Evolutionary conservation across 2,888 invertebrate genomes (phyloP).

Genomic region (Netelia inedita): DNA sequence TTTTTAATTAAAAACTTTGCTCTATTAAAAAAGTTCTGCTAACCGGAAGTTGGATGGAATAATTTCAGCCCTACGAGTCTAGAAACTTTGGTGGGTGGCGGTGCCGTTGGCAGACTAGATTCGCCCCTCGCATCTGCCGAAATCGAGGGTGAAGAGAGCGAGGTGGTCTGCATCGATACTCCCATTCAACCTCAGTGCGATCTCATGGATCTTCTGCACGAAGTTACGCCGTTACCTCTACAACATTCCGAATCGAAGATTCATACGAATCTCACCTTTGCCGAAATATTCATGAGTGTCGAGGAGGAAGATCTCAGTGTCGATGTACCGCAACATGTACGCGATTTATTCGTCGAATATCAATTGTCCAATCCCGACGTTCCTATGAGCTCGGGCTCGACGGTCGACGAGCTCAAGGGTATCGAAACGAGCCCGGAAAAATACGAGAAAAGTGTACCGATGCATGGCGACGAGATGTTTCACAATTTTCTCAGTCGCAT

Average conservation of each 20-base stretch:
- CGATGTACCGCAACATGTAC: conserved; percentile 87
- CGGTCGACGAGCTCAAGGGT: conserved; percentile 77
- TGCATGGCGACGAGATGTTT: conserved; percentile 94
- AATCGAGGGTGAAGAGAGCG: conserved; percentile 93
- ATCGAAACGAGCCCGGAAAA: conserved; percentile 87
- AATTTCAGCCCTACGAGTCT: conserved; percentile 81
- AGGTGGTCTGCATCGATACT: conserved; percentile 91
- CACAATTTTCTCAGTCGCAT: conserved; percentile 92
- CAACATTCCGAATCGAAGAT: conserved; percentile 79
- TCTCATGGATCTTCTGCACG: conserved; percentile 90
- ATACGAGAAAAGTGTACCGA: conserved; percentile 92
- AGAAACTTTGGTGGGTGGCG: conserved; percentile 84
- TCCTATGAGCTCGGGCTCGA: conserved; percentile 73
- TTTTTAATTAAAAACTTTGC: background rate
- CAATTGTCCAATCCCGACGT: conserved; percentile 84
- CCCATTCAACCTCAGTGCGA: conserved; percentile 90
- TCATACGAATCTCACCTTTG: conserved; percentile 83
- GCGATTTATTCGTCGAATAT: conserved; percentile 88
- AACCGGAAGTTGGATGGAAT: no score
- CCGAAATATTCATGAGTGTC: conserved; percentile 87
- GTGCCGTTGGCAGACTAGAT: conserved; percentile 87
- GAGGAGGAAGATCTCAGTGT: conserved; percentile 86
- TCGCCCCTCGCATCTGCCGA: conserved; percentile 90
- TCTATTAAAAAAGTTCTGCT: background rate
- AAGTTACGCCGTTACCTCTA: conserved; percentile 87